Conservation (phyloP, 2,113 vertebrate genomes). For the Fukomys damarensis region DNA sequence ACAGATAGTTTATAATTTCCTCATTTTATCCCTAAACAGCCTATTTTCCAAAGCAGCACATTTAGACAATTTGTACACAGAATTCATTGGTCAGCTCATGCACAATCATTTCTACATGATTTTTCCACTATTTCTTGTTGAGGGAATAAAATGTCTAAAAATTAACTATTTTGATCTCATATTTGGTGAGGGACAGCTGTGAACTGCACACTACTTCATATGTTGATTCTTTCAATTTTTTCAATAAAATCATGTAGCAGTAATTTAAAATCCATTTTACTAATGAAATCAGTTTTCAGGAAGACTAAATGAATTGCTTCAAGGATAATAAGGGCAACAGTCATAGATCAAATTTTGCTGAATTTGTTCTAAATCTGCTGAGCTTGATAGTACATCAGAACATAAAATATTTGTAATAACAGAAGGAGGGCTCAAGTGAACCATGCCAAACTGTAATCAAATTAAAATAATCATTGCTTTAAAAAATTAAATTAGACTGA, state of each 20-base stretch:
- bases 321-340: not conserved
- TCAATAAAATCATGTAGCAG: not conserved
- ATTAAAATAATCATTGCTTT: constrained; percentile 56
- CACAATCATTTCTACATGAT: not conserved
- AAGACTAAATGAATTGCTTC: constrained; percentile 44
- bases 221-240: not conserved
- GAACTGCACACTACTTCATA: not conserved
- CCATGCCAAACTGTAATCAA: constrained; percentile 34
- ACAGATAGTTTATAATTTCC: not conserved
- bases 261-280: constrained; percentile 52
- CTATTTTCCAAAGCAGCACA: not conserved
- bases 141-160: not conserved
- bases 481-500: constrained; percentile 11
- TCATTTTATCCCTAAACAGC: not conserved
- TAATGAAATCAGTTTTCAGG: not conserved
- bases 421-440: not conserved
- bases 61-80: not conserved
- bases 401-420: constrained; percentile 48
- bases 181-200: not conserved
- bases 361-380: constrained; percentile 50
- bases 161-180: not conserved
- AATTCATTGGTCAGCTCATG: not conserved
- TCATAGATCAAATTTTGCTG: constrained; percentile 43
- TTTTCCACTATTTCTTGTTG: constrained; percentile 1
- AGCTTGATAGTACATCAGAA: constrained; percentile 7